Conservation (phyloP, 2,797 vertebrate species). For the Falco rusticolus region DNA sequence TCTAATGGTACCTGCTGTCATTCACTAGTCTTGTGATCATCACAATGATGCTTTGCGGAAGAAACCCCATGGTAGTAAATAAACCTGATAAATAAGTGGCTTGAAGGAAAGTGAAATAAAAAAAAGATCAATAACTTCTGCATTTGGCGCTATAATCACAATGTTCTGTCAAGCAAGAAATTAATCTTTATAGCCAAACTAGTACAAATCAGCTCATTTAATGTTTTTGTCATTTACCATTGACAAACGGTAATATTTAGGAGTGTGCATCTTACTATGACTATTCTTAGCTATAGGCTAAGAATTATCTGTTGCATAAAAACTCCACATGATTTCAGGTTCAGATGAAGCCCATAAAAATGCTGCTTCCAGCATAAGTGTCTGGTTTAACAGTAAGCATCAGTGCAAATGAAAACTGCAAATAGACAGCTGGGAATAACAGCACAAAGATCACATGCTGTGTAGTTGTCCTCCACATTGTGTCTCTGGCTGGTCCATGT, state of each 20-base stretch:
- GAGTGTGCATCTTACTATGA: neutral
- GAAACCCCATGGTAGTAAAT: neutral
- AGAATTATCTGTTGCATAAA: neutral
- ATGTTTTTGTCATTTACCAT: neutral
- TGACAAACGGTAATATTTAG: neutral
- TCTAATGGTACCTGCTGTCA: neutral
- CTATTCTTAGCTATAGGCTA: neutral
- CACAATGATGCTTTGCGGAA: neutral
- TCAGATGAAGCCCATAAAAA: constrained; percentile 1
- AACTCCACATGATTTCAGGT: neutral
- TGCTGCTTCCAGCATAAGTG: constrained; percentile 20
- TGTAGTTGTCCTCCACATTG: neutral
- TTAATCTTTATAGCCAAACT: neutral
- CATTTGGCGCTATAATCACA: neutral
- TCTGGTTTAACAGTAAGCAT: neutral
- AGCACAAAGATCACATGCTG: constrained; percentile 8
- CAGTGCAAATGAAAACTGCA: neutral
- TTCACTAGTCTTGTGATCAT: neutral
- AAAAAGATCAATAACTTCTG: neutral
- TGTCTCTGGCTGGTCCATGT: neutral
- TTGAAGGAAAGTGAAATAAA: neutral
- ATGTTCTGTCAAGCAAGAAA: neutral
- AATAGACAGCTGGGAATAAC: neutral
- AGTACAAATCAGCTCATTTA: neutral
- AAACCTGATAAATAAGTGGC: neutral